phyloP scores from a whole-genome alignment of 2,797 vertebrate genomes.

The Chiroxiphia lanceolata region DNA sequence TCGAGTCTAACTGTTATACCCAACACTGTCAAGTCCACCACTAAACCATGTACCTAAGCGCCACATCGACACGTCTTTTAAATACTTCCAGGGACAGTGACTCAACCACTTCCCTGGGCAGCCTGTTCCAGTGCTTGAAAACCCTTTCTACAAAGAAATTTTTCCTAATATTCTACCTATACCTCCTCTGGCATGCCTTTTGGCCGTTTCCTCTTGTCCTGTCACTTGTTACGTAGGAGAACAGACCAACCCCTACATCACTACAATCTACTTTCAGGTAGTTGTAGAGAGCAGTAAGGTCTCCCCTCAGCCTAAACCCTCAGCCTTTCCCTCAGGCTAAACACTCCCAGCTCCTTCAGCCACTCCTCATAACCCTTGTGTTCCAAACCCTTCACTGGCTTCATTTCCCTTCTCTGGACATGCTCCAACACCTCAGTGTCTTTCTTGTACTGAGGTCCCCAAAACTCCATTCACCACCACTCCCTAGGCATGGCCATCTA shows the following conservation, averaged over 20 bases:
- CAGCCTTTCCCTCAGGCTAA: not conserved
- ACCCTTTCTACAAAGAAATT: not conserved
- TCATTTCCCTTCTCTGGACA: not conserved
- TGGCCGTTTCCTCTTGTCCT: not conserved
- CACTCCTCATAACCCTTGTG: not conserved
- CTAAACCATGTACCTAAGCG: rapidly evolving
- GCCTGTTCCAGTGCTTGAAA: not conserved
- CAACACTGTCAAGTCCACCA: not conserved
- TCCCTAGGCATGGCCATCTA: not conserved
- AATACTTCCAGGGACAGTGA: not conserved
- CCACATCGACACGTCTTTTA: not conserved
- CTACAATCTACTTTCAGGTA: not conserved
- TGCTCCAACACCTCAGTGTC: rapidly evolving
- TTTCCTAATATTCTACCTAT: not conserved
- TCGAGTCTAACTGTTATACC: not conserved
- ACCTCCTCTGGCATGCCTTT: not conserved
- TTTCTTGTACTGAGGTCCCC: not conserved
- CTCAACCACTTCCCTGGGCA: not conserved
- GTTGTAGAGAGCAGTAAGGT: not conserved
- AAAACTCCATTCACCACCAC: not conserved
- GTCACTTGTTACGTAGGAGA: not conserved
- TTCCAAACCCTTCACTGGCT: not conserved
- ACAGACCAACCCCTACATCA: rapidly evolving
- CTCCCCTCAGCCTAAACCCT: not conserved
- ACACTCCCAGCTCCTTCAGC: not conserved